Evolutionary conservation across 2,888 invertebrate species (phyloP), one percentile per base, ranked within the genome.

Genomic region (Mythimna loreyi): DNA sequence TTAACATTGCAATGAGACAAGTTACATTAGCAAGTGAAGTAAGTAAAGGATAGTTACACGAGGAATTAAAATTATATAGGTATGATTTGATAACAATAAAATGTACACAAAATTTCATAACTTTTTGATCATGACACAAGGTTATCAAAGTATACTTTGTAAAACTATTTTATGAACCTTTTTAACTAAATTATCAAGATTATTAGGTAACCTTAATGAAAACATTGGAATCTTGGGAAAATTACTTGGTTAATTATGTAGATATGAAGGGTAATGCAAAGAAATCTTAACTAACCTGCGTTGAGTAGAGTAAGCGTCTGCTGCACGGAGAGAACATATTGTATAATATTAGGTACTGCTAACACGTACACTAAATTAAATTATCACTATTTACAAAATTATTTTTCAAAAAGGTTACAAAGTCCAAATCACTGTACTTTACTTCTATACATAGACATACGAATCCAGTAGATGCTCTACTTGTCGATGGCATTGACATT

Each of bases 301-400:
- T 89, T 33, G 95, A 94, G 79, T 90, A 90, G 74, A 94, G 87
- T 80, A 95, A 87, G 82, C 93, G 92, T 85, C 94, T 94, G 81
- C 90, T 92, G 75, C 88, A 89, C 66, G 94, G 92, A 67, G 94
- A 91, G 85, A 96, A 95, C 96, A 96, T 95, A 83, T 85, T 88
- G 65, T 61, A 65, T 53, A 13, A 40, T 28, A 45, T 47, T 25
- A 23, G 8, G 19, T 30, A 7, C 16, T 56, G 52, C n/a, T 47
- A 49, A 36, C 59, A 45, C 43, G 43, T 45, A 53, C 33, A 71
- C 43, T 69, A 50, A 59, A 57, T 63, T 49, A 63, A 58, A 72
- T 70, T 63, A 77, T 70, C 25, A 68, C 56, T 82, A 84, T 78
- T 82, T 84, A 85, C 75, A 86, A 70, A 53, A 25, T 64, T 60